Evolutionary conservation across 2,113 vertebrate species (phyloP), one percentile per base, ranked within the genome.

Genomic region (Cyphomyrus discorhynchus): DNA sequence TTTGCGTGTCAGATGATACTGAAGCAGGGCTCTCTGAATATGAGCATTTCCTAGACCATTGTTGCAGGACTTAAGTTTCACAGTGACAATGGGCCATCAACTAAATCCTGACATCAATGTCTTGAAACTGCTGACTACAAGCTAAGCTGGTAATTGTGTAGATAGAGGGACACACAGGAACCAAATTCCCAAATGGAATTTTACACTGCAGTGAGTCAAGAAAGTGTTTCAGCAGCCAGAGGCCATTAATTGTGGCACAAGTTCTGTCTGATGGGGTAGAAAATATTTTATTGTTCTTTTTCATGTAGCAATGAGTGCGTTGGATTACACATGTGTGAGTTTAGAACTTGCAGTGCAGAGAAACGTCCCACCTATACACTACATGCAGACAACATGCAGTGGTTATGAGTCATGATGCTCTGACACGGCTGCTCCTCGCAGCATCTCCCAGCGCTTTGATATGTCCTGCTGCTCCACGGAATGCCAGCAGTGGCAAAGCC

Each of bases 131-230:
- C 86, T 87, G 86, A 53, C 52, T 56, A 31, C 52, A 50, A 50
- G n/a, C 84, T 52, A 27, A 49, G 46, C 27, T 52, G 19, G 31
- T 49, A 86, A 52, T 49, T 35, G 52, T 58, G 2, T 24, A 19
- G 10, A 66, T 62, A 24, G 17, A 46, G 19, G 13, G 53, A 88
- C 3, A 56, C n/a, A 83, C 27, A 83, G 27, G 13, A 77, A 49
- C n/a, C 88, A 45, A 53, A 74, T 42, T 49, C 88, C 46, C 74
- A 66, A 88, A 77, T 88, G 62, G 66, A 77, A 58, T 49, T 88
- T 88, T 52, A 27, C 31, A 80, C 24, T 52, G 19, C 47, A 21
- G 27, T 39, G 46, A 80, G 45, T 39, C 47, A 82, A 47, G 70
- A 49, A 82, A 89, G 49, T 11, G 15, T 49, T 15, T 74, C 10